Evolutionary conservation across 2,797 vertebrate species (phyloP), one percentile per base, ranked within the genome.

Genomic region (Chaunax sp.): DNA sequence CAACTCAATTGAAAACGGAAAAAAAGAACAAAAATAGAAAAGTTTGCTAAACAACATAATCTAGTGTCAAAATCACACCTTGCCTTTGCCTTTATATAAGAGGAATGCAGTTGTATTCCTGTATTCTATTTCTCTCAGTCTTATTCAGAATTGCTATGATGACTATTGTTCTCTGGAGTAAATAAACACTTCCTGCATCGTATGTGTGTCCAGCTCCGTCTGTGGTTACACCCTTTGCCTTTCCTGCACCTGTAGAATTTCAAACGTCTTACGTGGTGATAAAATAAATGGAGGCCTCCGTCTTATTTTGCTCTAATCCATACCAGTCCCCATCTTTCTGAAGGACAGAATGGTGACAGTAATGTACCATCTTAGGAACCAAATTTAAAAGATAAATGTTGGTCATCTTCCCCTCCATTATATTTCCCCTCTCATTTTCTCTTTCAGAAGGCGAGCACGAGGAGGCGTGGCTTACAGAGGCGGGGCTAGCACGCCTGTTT

Each of bases 391-490:
- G 15, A 16, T 19, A 16, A 43, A 11, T 16, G 2, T 28, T 8
- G 6, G 2, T 45, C n/a, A 16, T 38, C 13, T 15, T 38, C 20
- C 13, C 0, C 25, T 25, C 20, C 33, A 11, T 35, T 22, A 1
- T 25, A 15, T n/a, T 20, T 41, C 7, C 5, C 50, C 15, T 53
- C 3, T 63, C 2, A 19, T 64, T 56, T 44, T 64, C 8, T 63
- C 8, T 56, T 79, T 51, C 61, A 99, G 98, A 99, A 54, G 98
- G 97, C 0, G 98, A 99, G 63, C 87, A 96, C 85, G 97, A 99
- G 86, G 97, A 98, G 89, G 96, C 97, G 35, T 99, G 98, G 98
- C 93, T 99, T 40, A 94, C 93, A 35, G 96, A 99, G 89, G 96
- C 97, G 0, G 98, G 98, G 37, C 90, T 99, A 10, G 94, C 95